A percentile compares a stretch with the other conserved stretches of the same genome.
Conservation (phyloP, 2,797 vertebrate species). For the Yasuhikotakia modesta region DNA sequence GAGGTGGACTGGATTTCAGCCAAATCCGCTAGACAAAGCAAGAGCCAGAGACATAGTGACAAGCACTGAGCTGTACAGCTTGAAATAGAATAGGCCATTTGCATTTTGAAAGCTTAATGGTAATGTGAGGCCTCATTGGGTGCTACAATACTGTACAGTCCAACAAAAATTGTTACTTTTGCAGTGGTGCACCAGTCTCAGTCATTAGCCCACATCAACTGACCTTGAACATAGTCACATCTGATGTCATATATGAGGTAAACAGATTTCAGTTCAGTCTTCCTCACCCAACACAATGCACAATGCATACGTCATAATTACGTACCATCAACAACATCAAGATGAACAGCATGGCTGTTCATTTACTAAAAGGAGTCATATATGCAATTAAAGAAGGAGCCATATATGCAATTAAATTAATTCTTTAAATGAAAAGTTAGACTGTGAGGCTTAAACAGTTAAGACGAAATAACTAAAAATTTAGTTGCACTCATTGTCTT, state of each 20-base stretch:
- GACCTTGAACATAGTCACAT: neutral
- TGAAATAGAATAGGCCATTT: slow-evolving; percentile 4
- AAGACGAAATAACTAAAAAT: neutral
- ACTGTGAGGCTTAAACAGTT: neutral
- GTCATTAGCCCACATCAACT: neutral
- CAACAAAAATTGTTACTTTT: neutral
- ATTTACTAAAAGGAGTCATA: neutral
- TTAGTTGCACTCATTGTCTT: neutral
- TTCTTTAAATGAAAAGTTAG: neutral
- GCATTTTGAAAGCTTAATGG: slow-evolving; percentile 22
- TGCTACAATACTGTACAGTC: slow-evolving; percentile 4
- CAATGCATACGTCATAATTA: too few species aligned
- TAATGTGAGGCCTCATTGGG: neutral
- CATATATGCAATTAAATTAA: neutral
- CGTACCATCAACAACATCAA: neutral
- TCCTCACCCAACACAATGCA: neutral
- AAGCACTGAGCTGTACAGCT: slow-evolving; percentile 1
- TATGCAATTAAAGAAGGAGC: too few species aligned
- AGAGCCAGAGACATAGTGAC: neutral
- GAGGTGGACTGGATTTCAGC: neutral
- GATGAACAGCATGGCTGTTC: neutral
- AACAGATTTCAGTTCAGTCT: neutral
- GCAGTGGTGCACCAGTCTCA: neutral
- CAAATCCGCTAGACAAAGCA: neutral
- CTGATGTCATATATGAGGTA: neutral